A percentile compares a stretch with the other conserved stretches of the same genome.
phyloP scores from a whole-genome alignment of 2,888 invertebrate genomes.

The Choristoneura rosaceana region DNA sequence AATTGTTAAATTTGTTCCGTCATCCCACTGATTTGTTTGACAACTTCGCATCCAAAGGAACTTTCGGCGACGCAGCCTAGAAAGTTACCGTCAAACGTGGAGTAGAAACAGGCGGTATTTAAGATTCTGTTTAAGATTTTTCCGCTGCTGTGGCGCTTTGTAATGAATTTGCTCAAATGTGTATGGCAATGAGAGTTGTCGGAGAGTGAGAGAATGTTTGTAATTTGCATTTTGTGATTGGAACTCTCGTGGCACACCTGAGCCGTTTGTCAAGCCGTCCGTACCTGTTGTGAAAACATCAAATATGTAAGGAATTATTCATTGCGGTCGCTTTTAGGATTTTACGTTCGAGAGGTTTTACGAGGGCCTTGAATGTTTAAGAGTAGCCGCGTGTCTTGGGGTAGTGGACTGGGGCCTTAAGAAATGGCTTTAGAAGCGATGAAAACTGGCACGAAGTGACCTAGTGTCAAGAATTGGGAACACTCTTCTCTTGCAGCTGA shows the following conservation, averaged over 20 bases:
- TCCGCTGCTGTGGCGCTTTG: slow-evolving; percentile 31
- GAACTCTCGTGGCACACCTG: slow-evolving; percentile 61
- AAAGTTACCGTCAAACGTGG: slow-evolving; percentile 42
- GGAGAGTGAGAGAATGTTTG: slow-evolving; percentile 52
- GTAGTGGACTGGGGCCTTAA: slow-evolving; percentile 6
- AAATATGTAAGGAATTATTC: slow-evolving; percentile 62
- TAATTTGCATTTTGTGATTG: slow-evolving; percentile 69
- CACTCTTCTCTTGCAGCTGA: background rate
- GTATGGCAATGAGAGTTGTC: slow-evolving; percentile 54
- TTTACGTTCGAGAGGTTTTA: slow-evolving; percentile 54
- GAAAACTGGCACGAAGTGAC: background rate
- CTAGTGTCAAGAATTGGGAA: no score
- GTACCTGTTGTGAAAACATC: slow-evolving; percentile 57
- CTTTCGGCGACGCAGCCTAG: slow-evolving; percentile 26
- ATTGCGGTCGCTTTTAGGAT: slow-evolving; percentile 50
- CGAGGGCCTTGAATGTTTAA: slow-evolving; percentile 51
- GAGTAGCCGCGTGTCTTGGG: slow-evolving; percentile 17
- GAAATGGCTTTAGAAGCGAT: slow-evolving; percentile 1
- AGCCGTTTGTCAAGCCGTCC: slow-evolving; percentile 58
- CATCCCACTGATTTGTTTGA: slow-evolving; percentile 55
- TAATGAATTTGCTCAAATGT: slow-evolving; percentile 56
- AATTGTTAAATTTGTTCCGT: slow-evolving; percentile 58
- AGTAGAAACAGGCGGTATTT: slow-evolving; percentile 10
- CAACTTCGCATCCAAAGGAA: slow-evolving; percentile 42
- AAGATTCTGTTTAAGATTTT: background rate